A percentile compares a stretch with the other conserved stretches of the same genome.
These are phyloP conservation scores for Metellina segmentata DNA, from an alignment of 2,888 invertebrate genomes.

Conservation along the genomic window DNA sequence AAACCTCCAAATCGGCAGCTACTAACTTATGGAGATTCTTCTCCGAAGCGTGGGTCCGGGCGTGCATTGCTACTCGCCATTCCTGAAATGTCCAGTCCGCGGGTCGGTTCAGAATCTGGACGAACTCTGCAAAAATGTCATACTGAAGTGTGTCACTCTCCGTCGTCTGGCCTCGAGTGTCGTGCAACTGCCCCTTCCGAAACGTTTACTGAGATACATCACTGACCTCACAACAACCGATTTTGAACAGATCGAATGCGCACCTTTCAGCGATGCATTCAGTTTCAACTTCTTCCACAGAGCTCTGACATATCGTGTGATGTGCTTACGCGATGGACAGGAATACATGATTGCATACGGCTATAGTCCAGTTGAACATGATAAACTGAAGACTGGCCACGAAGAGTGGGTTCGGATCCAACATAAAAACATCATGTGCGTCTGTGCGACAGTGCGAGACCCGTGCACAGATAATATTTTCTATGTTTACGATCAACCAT, in stretches of 20 bases:
- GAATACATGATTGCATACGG: conserved; percentile 77
- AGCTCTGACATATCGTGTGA: conserved; percentile 76
- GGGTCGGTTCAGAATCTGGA: conserved; percentile 76
- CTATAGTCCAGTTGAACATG: conserved; percentile 53
- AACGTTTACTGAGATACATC: conserved; percentile 78
- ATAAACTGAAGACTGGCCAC: conserved; percentile 67
- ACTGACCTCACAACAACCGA: conserved; percentile 79
- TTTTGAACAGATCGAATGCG: conserved; percentile 79
- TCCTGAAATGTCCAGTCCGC: conserved; percentile 25
- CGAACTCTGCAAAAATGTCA: conserved; percentile 79
- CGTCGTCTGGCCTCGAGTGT: conserved; percentile 78
- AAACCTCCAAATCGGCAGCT: not conserved
- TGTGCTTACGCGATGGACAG: conserved; percentile 68
- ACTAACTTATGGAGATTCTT: conserved; percentile 70
- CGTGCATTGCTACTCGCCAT: conserved; percentile 77
- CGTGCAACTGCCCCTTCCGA: conserved; percentile 79
- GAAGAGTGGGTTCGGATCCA: conserved; percentile 79
- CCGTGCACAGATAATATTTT: conserved; percentile 78
- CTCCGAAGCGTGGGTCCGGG: conserved; percentile 73
- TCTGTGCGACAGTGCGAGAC: conserved; percentile 79
- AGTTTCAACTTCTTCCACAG: conserved; percentile 75
- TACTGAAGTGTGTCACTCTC: conserved; percentile 79
- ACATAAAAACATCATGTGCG: conserved; percentile 79
- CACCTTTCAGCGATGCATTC: conserved; percentile 77
- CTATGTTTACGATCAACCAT: conserved; percentile 79